phyloP scores from a whole-genome alignment of 2,797 vertebrate species.

The Argentina silus region DNA sequence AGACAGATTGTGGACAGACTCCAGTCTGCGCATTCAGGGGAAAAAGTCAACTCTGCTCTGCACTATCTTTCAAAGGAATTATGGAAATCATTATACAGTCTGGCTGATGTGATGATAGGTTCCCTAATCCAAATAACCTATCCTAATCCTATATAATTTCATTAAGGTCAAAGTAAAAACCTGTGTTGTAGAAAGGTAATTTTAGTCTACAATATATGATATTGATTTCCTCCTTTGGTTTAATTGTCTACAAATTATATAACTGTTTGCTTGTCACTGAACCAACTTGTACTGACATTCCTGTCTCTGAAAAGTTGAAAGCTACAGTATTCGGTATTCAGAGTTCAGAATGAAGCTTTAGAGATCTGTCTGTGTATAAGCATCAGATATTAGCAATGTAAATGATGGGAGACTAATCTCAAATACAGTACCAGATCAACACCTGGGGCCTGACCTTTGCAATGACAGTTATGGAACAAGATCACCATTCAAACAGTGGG shows the following conservation, averaged over 20 bases:
- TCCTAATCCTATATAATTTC: neutral
- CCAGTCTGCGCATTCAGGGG: neutral
- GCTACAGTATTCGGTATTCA: neutral
- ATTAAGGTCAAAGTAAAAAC: neutral
- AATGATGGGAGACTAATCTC: neutral
- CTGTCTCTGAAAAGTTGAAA: neutral
- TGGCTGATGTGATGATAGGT: too few species aligned
- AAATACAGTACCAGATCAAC: neutral
- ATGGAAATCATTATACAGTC: neutral
- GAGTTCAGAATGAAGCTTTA: too few species aligned
- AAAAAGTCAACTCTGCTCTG: neutral
- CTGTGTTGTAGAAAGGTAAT: neutral
- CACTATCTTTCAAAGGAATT: neutral
- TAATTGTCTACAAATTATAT: too few species aligned
- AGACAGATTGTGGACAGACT: slow-evolving; percentile 11
- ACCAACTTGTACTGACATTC: neutral
- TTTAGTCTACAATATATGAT: neutral
- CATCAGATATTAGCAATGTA: neutral
- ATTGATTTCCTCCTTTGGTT: neutral
- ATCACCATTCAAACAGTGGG: neutral
- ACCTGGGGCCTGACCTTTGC: slow-evolving; percentile 5
- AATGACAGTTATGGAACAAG: neutral
- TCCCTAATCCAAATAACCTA: neutral
- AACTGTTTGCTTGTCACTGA: too few species aligned
- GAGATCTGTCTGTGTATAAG: too few species aligned